A percentile compares a stretch with the other conserved stretches of the same genome.
These are phyloP conservation scores for Papilio polyxenes DNA, from an alignment of 1,140 invertebrate genomes.

Conservation along the genomic window DNA sequence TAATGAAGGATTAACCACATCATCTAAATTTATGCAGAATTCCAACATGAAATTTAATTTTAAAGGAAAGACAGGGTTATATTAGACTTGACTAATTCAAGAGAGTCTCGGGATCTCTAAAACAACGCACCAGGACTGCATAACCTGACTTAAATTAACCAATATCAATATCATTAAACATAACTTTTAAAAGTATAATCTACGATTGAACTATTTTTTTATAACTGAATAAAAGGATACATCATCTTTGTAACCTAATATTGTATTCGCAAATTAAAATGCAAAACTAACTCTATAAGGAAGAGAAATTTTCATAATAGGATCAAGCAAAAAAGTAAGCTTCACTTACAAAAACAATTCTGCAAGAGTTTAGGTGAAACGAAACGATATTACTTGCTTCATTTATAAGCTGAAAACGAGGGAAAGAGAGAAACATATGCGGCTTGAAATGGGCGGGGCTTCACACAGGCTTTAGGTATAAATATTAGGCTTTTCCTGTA, in stretches of 20 bases:
- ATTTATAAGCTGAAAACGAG: slow-evolving; percentile 39
- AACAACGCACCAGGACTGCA: background rate
- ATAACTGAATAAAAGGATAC: background rate
- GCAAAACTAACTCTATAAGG: slow-evolving; percentile 10
- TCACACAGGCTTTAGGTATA: slow-evolving; percentile 31
- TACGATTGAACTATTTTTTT: background rate
- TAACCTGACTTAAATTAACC: background rate
- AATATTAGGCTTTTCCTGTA: slow-evolving; percentile 35
- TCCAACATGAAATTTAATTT: background rate
- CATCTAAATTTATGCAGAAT: background rate
- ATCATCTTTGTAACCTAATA: background rate
- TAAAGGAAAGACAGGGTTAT: too few relatives aligned
- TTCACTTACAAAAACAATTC: slow-evolving; percentile 38
- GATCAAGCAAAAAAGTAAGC: slow-evolving; percentile 35
- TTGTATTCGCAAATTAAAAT: slow-evolving; percentile 29
- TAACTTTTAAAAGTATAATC: background rate
- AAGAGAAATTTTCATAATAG: slow-evolving; percentile 36
- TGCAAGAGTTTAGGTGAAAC: slow-evolving; percentile 35
- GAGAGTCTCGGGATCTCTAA: too few relatives aligned
- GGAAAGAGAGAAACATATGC: slow-evolving; percentile 37
- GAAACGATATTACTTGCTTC: slow-evolving; percentile 38
- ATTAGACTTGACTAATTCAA: too few relatives aligned
- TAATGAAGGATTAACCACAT: too few relatives aligned
- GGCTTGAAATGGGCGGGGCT: slow-evolving; percentile 35
- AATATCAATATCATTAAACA: background rate